Conservation (phyloP, 30 jellyfish, hydroid and myxozoan genomes). For the Aurelia sp. region DNA sequence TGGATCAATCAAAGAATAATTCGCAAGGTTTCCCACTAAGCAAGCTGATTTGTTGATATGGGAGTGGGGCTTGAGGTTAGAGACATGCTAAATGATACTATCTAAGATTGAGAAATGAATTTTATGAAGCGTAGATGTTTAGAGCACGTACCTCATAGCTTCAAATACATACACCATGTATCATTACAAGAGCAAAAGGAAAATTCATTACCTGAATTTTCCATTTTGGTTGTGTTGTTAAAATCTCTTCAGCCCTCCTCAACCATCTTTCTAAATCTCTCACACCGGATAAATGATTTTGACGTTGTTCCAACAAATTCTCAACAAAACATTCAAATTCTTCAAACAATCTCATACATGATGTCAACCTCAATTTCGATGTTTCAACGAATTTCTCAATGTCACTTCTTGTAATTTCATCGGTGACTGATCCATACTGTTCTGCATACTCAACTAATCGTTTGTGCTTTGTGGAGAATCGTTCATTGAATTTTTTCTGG, state of each 20-base stretch:
- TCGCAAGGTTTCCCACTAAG: too few species aligned
- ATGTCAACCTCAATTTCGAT: constrained; percentile 15
- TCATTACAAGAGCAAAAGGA: background rate
- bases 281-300: constrained; percentile 6
- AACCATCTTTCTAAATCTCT: constrained; percentile 56
- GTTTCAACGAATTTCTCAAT: constrained; percentile 1
- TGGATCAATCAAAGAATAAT: too few species aligned
- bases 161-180: too few species aligned
- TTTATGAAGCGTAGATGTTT: too few species aligned
- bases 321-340: constrained; percentile 15
- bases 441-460: constrained; percentile 37
- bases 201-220: constrained; percentile 48
- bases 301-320: constrained; percentile 6
- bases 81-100: too few species aligned
- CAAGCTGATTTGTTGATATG: too few species aligned
- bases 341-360: constrained; percentile 37
- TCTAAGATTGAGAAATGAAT: too few species aligned
- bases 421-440: constrained; percentile 12
- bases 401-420: constrained; percentile 18
- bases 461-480: constrained; percentile 48
- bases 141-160: too few species aligned
- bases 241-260: constrained; percentile 56
- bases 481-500: constrained; percentile 59
- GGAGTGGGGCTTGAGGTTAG: too few species aligned
- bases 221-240: constrained; percentile 66